Evolutionary conservation across 2,113 vertebrate species (phyloP), one percentile per base, ranked within the genome.

Genomic region (Gambusia holbrooki): DNA sequence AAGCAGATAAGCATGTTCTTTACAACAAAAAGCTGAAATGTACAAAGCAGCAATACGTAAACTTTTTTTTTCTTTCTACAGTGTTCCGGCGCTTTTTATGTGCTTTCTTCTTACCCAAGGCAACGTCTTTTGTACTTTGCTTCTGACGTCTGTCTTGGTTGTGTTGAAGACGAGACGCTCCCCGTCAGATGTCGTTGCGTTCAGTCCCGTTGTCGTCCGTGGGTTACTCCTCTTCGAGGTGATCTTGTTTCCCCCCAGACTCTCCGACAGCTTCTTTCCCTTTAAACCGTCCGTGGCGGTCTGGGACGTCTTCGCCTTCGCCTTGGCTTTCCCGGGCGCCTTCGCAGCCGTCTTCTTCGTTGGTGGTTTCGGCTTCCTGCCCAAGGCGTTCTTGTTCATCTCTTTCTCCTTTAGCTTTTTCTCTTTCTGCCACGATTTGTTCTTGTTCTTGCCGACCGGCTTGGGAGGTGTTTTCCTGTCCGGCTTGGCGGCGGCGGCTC

Each of bases 291-390:
- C 42, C 3, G 58, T 30, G 1, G 8, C 13, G 0, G 76, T 86
- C 65, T 73, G 73, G 45, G 87, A 89, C 29, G 17, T 62, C 54
- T 67, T 84, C 11, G 40, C 62, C 62, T 81, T 76, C 7, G 51
- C 32, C 68, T 69, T 79, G 32, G 51, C n/a, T 0, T 27, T 40
- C 5, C 66, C 45, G 1, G 27, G 29, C 1, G 35, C 74, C n/a
- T 25, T 63, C 73, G 1, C 37, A 1, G 40, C 0, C 0, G 40
- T 42, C 64, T 78, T 85, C 32, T 65, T 68, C 0, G 66, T 25
- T 10, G n/a, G 14, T 4, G 29, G 25, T 25, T 51, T 66, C 2
- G 37, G 3, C 73, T 79, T 82, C 74, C 73, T 67, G 14, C 11
- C 70, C 17, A 76, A 15, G 32, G 29, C 19, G 0, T 69, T 83